phyloP scores from a whole-genome alignment of 2,113 vertebrate genomes.

The Pardalotus punctatus region DNA sequence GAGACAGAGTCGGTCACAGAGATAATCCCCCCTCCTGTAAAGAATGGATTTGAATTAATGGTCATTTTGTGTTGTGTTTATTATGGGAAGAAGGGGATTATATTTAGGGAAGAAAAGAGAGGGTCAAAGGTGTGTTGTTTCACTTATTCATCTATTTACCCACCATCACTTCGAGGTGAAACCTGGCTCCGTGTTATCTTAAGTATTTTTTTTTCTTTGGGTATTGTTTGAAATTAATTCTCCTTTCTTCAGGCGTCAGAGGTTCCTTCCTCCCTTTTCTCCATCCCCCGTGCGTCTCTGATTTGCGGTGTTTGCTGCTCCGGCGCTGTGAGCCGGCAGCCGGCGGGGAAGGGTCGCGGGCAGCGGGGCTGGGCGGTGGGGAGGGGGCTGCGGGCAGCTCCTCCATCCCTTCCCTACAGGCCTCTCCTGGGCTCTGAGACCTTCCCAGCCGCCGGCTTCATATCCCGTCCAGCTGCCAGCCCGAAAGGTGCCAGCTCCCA shows the following conservation, averaged over 20 bases:
- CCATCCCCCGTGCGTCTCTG: neutral
- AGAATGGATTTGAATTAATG: conserved; percentile 28
- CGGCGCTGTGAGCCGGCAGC: conserved; percentile 13
- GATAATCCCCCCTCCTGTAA: conserved; percentile 5
- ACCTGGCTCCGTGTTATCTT: neutral
- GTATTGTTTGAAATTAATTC: neutral
- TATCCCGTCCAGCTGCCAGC: neutral
- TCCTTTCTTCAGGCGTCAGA: neutral
- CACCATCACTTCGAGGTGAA: neutral
- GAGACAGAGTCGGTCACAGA: neutral
- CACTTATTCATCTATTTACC: neutral
- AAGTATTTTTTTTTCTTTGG: neutral
- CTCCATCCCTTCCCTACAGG: conserved; percentile 10
- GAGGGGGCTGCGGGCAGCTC: neutral
- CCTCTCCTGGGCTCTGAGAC: conserved; percentile 5
- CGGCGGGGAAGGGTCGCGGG: conserved; percentile 21
- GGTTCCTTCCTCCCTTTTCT: neutral
- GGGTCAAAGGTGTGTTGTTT: conserved; percentile 9
- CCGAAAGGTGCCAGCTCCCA: neutral
- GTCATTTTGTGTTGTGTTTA: neutral
- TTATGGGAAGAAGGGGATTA: neutral
- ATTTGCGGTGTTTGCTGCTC: neutral
- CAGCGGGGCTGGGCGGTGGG: neutral
- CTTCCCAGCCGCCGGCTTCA: conserved; percentile 10
- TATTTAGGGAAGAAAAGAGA: neutral